A percentile compares a stretch with the other conserved stretches of the same genome.
These are phyloP conservation scores for Antigone vipio DNA, from an alignment of 2,113 vertebrate genomes.

Conservation along the genomic window DNA sequence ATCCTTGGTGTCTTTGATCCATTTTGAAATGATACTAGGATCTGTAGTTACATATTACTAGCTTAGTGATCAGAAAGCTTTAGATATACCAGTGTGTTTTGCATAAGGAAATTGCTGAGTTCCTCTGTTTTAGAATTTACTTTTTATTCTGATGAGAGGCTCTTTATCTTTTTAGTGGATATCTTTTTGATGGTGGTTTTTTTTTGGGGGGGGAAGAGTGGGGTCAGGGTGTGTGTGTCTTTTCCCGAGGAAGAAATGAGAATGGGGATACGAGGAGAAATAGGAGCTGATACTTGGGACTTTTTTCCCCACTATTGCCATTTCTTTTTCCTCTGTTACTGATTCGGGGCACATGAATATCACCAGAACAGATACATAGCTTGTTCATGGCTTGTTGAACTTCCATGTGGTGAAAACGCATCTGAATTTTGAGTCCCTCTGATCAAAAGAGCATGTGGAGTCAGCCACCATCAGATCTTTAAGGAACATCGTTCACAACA, in stretches of 20 bases:
- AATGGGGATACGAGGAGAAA: background rate
- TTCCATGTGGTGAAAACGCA: background rate
- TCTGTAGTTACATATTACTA: background rate
- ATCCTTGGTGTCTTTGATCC: conserved; percentile 23
- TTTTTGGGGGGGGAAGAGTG: background rate
- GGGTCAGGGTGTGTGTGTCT: background rate
- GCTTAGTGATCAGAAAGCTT: conserved; percentile 34
- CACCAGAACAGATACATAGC: background rate
- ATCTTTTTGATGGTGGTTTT: background rate
- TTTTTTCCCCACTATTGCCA: background rate
- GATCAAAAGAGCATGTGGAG: background rate
- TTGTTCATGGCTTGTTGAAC: background rate
- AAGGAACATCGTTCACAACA: background rate
- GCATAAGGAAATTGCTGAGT: background rate
- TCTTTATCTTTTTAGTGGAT: background rate
- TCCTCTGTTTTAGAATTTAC: background rate
- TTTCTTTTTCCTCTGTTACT: background rate
- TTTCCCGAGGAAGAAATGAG: background rate
- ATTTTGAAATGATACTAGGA: conserved; percentile 27
- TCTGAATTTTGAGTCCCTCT: background rate
- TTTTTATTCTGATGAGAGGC: background rate
- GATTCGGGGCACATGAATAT: background rate
- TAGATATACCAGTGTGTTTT: background rate
- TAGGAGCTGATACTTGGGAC: background rate
- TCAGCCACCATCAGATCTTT: background rate